These are phyloP conservation scores for Agapostemon virescens DNA, from an alignment of 2,888 invertebrate species.

Conservation along the genomic window DNA sequence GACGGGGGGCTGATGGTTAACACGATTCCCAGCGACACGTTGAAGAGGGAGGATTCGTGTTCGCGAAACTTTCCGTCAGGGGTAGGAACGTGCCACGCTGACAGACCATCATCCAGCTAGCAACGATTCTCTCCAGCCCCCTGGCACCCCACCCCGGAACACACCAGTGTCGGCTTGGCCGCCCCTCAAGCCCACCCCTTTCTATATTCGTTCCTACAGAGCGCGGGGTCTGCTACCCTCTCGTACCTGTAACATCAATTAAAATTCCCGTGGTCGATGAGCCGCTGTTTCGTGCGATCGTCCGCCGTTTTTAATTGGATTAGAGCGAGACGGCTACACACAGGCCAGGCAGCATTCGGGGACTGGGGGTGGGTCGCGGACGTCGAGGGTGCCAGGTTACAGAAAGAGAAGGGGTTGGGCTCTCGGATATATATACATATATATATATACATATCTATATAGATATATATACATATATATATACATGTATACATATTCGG, in stretches of 20 bases:
- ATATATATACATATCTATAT: no score
- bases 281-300: constrained; percentile 76
- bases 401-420: constrained; percentile 67
- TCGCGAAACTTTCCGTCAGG: constrained; percentile 47
- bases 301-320: constrained; percentile 79
- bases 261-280: constrained; percentile 78
- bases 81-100: constrained; percentile 47
- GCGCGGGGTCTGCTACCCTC: constrained; percentile 40
- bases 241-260: constrained; percentile 77
- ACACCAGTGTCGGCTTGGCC: constrained; percentile 7
- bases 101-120: constrained; percentile 53
- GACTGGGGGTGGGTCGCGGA: constrained; percentile 52
- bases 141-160: background rate
- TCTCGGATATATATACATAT: constrained; percentile 34
- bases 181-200: constrained; percentile 8
- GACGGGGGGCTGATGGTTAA: constrained; percentile 45
- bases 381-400: constrained; percentile 67
- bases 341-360: constrained; percentile 23
- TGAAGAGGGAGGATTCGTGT: constrained; percentile 58
- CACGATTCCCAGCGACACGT: constrained; percentile 52
- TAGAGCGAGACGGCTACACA: constrained; percentile 73
- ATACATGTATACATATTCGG: constrained; percentile 30
- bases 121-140: constrained; percentile 19
- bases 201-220: constrained; percentile 21
- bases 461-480: no score